Evolutionary conservation across 1,140 invertebrate genomes (phyloP), one percentile per base, ranked within the genome.

Genomic region (Leptinotarsa lineolata): DNA sequence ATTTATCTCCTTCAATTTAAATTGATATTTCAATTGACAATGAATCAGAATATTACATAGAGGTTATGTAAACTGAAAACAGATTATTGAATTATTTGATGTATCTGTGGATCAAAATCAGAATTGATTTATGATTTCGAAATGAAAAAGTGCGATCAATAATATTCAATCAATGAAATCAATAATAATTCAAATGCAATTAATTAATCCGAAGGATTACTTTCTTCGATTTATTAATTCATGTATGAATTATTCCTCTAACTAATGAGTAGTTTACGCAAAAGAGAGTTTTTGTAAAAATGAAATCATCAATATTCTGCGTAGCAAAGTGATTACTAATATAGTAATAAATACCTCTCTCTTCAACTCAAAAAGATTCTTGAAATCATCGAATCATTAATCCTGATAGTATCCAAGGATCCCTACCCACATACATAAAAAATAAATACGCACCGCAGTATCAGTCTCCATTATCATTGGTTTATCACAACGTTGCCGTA

Each of bases 401-500:
- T 11, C 24, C 20, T 2, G 12, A 21, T 16, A 13, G 24, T 12
- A 16, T 65, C 1, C 16, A 65, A 21, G 20, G 22, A 30, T 11
- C 22, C 22, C 18, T 16, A 30, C 39, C 24, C 24, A 61, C 24
- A 22, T 22, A 65, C 21, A 65, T 3, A 22, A 45, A 63, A 39
- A 39, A n/a, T n/a, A 39, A 20, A 71, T 71, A 71, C 69, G 24
- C 22, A 71, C 69, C 69, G 69, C 69, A 39, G 69, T 21, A 15
- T 71, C 69, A 71, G 58, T 63, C 58, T 71, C 69, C 69, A 71
- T 71, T 16, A 22, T 71, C 67, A 68, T 68, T 68, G 20, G 48
- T 54, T 30, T 21, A 15, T 63, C 24, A 63, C 61, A 63, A 63
- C 2, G 20, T 63, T 22, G 24, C 24, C 21, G 66, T 22, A 65